A percentile compares a stretch with the other conserved stretches of the same genome.
Evolutionary conservation across 2,888 invertebrate species (phyloP).

Genomic region (Chironomus tentans): DNA sequence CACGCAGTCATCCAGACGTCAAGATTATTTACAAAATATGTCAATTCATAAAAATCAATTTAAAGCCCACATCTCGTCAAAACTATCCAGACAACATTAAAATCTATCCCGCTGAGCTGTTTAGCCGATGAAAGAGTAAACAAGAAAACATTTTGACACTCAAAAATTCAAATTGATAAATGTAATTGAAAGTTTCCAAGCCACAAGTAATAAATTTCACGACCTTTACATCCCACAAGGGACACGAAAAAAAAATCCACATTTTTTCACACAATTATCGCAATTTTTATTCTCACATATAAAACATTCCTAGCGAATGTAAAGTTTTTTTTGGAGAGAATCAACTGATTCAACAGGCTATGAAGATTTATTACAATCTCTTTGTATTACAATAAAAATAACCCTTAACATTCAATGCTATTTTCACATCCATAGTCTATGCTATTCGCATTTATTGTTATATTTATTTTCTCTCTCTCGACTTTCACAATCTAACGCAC

Average conservation of each 20-base stretch:
- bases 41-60: too few species aligned
- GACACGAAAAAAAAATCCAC: too few species aligned
- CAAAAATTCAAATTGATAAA: too few species aligned
- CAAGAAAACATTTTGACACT: neutral
- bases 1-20: too few species aligned
- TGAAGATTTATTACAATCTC: conserved; percentile 24
- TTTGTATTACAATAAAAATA: conserved; percentile 20
- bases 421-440: neutral
- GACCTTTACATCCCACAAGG: too few species aligned
- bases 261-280: neutral
- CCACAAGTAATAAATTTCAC: too few species aligned
- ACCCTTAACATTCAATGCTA: conserved; percentile 17
- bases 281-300: neutral
- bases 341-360: conserved; percentile 21
- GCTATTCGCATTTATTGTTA: neutral
- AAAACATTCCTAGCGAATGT: neutral
- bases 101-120: neutral
- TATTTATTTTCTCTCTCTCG: neutral
- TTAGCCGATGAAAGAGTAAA: too few species aligned
- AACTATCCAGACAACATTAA: neutral
- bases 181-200: too few species aligned
- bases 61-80: too few species aligned
- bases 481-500: conserved; percentile 18
- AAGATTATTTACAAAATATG: too few species aligned
- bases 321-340: neutral